These are phyloP conservation scores for Cheilinus undulatus DNA, from an alignment of 2,113 vertebrate species.

Conservation along the genomic window DNA sequence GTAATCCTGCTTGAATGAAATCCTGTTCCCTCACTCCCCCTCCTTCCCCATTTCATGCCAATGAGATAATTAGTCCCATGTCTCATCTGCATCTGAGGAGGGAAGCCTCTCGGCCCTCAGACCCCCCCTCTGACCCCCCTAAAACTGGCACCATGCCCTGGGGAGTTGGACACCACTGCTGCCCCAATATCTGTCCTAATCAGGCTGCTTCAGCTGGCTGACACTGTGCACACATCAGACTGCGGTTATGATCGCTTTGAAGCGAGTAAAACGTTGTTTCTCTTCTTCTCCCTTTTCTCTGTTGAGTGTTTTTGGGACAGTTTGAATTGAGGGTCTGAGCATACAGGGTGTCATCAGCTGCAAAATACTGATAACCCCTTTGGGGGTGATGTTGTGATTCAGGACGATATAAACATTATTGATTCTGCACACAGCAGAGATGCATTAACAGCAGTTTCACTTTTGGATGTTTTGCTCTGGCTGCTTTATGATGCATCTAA, in stretches of 20 bases:
- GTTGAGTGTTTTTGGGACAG: neutral
- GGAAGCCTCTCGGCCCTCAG: constrained; percentile 4
- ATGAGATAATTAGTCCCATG: constrained; percentile 78
- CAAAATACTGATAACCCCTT: neutral
- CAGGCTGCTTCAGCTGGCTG: constrained; percentile 51
- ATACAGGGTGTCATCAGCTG: neutral
- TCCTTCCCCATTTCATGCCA: constrained; percentile 52
- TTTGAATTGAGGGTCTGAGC: neutral
- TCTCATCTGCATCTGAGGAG: constrained; percentile 72
- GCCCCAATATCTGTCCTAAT: constrained; percentile 59
- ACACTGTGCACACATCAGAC: constrained; percentile 30
- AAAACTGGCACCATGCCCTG: constrained; percentile 60
- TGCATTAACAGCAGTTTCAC: neutral
- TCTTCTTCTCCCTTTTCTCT: neutral
- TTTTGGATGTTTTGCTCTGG: neutral
- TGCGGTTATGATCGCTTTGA: constrained; percentile 15
- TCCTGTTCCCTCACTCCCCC: constrained; percentile 17
- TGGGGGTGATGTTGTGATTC: neutral
- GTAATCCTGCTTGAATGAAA: constrained; percentile 71
- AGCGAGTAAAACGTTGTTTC: neutral
- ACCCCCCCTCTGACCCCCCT: neutral
- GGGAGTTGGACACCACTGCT: constrained; percentile 62
- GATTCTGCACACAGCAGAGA: neutral
- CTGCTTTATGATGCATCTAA: neutral
- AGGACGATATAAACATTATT: neutral